Conservation (phyloP, 2,113 vertebrate genomes). For the Colaptes auratus region DNA sequence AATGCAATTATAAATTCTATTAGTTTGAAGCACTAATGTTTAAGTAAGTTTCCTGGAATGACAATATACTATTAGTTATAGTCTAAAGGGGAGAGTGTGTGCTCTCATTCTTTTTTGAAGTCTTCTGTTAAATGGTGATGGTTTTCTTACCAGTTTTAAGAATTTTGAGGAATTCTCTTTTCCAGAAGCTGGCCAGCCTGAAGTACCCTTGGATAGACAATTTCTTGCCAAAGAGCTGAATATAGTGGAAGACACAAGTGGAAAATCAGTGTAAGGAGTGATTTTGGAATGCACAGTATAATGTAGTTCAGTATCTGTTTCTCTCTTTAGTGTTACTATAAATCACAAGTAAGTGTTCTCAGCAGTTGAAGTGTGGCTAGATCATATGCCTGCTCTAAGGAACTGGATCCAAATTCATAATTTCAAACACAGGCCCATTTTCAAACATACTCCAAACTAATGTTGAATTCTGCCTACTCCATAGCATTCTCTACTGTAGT, state of each 20-base stretch:
- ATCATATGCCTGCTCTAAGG: not conserved
- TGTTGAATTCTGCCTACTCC: not conserved
- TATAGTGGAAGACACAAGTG: slow-evolving; percentile 84
- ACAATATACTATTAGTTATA: not conserved
- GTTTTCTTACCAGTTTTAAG: slow-evolving; percentile 17
- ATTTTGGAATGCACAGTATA: not conserved
- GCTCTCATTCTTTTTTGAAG: not conserved
- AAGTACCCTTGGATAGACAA: slow-evolving; percentile 87
- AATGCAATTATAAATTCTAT: not conserved
- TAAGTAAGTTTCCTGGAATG: not conserved
- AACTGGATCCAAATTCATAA: not conserved
- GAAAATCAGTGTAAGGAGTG: slow-evolving; percentile 86
- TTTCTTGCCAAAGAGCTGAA: slow-evolving; percentile 91
- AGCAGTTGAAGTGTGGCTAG: not conserved
- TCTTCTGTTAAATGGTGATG: not conserved
- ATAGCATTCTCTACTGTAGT: not conserved
- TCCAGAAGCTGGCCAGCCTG: slow-evolving; percentile 91
- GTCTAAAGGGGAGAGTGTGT: not conserved
- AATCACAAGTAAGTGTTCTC: not conserved
- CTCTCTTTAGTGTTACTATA: not conserved
- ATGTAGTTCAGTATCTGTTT: not conserved
- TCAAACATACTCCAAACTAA: not conserved
- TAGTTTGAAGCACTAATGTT: not conserved
- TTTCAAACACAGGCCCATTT: not conserved
- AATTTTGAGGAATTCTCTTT: slow-evolving; percentile 21